Base-by-base conservation (phyloP, 2,113 vertebrate genomes). In the Eretmodus cyanostictus region DNA sequence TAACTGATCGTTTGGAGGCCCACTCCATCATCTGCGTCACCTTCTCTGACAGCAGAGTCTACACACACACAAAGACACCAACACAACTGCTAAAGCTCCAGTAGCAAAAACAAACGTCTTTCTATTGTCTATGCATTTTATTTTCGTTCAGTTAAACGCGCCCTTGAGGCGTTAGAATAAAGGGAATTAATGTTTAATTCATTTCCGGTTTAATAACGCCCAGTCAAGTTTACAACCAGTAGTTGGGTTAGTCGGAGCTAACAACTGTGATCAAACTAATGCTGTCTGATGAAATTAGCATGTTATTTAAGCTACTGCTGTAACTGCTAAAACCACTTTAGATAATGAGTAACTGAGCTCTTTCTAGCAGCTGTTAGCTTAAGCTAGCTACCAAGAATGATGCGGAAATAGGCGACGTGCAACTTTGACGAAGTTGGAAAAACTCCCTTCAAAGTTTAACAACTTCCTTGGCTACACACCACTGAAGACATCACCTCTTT, bases 11-110 rank as follows among this genome's bases (percentile, higher is more conserved):
- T 91, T 98, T 99, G 40, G 96, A 96, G 45, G 98, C 92, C 99
- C 99, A 99, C 55, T 99, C 99, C 98, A 98, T 98, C 87, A 99
- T 95, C 92, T 99, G 99, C 79, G 94, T 96, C 82, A 99, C 98
- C 91, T 99, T 99, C 92, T 99, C 99, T 19, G 98, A 98, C 38
- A 99, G 93, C 57, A 99, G 93, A 87, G 98, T 97, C 99, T 99
- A 88, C 3, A 88, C 83, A 93, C 1, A 71, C 61, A 66, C 1
- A 79, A 17, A 83, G 13, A 78, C 34, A 84, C 3, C 7, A 16
- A 84, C 8, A 84, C 54, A 81, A 9, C 13, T 8, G 9, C 6
- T 27, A 13, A 76, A 76, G 24, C 14, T 29, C 9, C 24, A 17
- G 40, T 27, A 19, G 40, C 9, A 47, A 45, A 49, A 78, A 31